phyloP scores from a whole-genome alignment of 2,113 vertebrate genomes.

The Elanus axillaris region DNA sequence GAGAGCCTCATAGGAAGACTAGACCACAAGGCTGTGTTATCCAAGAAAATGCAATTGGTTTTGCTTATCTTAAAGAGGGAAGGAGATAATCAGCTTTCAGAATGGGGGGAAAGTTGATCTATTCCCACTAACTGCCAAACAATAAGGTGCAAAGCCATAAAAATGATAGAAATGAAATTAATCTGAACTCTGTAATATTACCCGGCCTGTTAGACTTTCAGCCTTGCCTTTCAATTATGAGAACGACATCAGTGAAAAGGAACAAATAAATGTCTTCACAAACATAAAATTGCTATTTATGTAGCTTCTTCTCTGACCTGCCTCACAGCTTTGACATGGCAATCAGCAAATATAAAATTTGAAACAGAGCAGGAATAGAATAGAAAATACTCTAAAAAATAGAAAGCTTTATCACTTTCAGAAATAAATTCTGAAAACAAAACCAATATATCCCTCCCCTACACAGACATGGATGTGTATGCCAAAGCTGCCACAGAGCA shows the following conservation, averaged over 20 bases:
- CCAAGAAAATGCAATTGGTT: conserved; percentile 6
- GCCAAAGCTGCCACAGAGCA: neutral
- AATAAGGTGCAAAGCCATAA: neutral
- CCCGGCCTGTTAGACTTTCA: neutral
- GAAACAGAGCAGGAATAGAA: neutral
- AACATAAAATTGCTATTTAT: neutral
- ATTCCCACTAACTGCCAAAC: neutral
- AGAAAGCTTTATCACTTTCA: neutral
- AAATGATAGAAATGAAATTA: neutral
- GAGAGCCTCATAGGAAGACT: neutral
- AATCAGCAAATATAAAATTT: neutral
- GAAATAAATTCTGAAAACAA: neutral
- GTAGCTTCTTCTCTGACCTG: neutral
- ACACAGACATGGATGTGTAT: neutral
- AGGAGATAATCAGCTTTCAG: neutral
- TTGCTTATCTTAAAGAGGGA: neutral
- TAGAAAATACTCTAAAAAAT: neutral
- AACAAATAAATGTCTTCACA: neutral
- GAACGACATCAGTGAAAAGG: neutral
- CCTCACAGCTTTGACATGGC: neutral
- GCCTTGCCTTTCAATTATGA: neutral
- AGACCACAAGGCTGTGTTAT: neutral
- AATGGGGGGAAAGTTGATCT: neutral
- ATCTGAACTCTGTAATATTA: neutral
- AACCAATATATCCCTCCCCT: neutral